Percentiles rank a stretch among this genome's conserved stretches.
phyloP scores from a whole-genome alignment of 2,113 vertebrate species.

The Varanus salvator region DNA sequence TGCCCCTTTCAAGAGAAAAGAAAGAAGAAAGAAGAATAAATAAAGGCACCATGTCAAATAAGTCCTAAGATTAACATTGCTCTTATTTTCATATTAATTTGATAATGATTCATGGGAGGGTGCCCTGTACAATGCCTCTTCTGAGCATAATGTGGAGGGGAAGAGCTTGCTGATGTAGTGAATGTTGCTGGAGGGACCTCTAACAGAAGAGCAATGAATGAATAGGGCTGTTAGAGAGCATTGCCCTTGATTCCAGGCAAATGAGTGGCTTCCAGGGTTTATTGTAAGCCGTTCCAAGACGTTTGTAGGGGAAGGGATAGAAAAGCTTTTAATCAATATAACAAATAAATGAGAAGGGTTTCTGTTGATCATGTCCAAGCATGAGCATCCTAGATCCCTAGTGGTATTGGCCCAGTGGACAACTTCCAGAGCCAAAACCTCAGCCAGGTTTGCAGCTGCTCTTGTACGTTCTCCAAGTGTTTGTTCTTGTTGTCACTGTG shows the following conservation, averaged over 20 bases:
- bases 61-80: conserved; percentile 25
- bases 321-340: no score
- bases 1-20: conserved; percentile 35
- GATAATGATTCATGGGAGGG: conserved; percentile 13
- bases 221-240: no score
- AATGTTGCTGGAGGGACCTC: background rate
- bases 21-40: conserved; percentile 6
- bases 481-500: no score
- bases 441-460: no score
- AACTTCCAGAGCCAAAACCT: no score
- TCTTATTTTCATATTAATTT: conserved; percentile 33
- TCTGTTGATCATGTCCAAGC: no score
- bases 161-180: background rate
- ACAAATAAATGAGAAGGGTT: no score
- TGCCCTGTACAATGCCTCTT: conserved; percentile 11
- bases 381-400: no score
- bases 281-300: no score
- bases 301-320: no score
- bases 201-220: background rate
- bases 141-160: background rate
- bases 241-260: background rate
- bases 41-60: conserved; percentile 27
- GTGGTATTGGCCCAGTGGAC: no score
- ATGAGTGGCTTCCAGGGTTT: background rate
- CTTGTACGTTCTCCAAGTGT: no score